Evolutionary conservation across 2,888 invertebrate species (phyloP).

Genomic region (Argyra leucocephala): DNA sequence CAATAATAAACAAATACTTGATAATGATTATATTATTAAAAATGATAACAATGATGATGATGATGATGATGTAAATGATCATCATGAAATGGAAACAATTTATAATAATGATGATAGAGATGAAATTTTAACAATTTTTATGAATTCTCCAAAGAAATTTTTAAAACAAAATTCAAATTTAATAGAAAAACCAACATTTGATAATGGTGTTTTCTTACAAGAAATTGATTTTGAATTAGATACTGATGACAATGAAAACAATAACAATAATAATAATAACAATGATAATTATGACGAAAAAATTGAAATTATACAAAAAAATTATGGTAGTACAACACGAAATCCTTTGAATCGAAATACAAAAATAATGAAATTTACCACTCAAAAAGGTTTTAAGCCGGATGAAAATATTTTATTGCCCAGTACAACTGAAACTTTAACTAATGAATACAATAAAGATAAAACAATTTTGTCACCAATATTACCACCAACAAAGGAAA

Average conservation of each 20-base stretch:
- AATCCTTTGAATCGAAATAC: not conserved
- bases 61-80: no score
- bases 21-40: not conserved
- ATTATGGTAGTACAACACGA: not conserved
- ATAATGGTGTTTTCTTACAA: not conserved
- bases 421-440: not conserved
- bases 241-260: not conserved
- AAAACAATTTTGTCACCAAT: not conserved
- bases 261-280: not conserved
- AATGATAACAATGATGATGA: not conserved
- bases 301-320: not conserved
- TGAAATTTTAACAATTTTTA: not conserved
- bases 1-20: not conserved
- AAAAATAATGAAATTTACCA: not conserved
- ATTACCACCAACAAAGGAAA: constrained; percentile 17
- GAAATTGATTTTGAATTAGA: constrained; percentile 8
- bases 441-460: not conserved
- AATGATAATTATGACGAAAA: not conserved
- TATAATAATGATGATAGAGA: not conserved
- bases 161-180: not conserved
- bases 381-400: not conserved
- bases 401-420: not conserved
- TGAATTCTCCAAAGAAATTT: not conserved
- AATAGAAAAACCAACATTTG: not conserved
- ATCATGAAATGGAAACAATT: no score